Evolutionary conservation across 2,888 invertebrate genomes (phyloP).

Genomic region (Tethea ocularis): DNA sequence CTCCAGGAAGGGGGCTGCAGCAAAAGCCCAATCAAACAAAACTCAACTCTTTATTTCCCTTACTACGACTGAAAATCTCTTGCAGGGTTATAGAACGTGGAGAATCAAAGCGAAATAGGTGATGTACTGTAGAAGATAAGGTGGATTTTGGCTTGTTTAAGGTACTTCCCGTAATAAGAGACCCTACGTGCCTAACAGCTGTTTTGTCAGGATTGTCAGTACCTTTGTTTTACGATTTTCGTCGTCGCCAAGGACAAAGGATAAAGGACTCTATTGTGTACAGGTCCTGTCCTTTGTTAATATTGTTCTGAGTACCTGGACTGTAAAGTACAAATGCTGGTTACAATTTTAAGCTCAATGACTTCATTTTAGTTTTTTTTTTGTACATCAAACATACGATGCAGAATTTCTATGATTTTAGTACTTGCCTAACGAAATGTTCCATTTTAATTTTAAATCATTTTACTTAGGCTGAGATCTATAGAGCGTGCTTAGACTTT

Average conservation of each 20-base stretch:
- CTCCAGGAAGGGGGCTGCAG: conserved; percentile 39
- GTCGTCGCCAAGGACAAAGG: conserved; percentile 52
- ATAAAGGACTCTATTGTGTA: conserved; percentile 43
- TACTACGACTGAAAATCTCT: conserved; percentile 13
- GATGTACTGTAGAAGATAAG: conserved; percentile 15
- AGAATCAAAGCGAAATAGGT: neutral
- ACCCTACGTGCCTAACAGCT: conserved; percentile 69
- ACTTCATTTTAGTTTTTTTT: neutral
- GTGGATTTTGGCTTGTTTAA: conserved; percentile 22
- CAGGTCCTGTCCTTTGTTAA: conserved; percentile 29
- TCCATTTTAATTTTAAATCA: too few relatives aligned
- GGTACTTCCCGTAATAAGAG: conserved; percentile 15
- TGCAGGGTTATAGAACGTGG: neutral
- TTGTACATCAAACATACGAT: neutral
- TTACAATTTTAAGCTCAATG: conserved; percentile 15
- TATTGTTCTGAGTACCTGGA: conserved; percentile 29
- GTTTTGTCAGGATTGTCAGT: conserved; percentile 57
- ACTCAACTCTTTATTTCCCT: conserved; percentile 6
- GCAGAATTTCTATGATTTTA: too few relatives aligned
- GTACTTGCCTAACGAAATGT: too few relatives aligned
- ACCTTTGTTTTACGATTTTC: conserved; percentile 63
- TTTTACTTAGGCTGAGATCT: too few relatives aligned
- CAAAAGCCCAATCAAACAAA: conserved; percentile 2
- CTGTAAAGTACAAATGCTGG: conserved; percentile 18
- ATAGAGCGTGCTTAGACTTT: too few relatives aligned